Evolutionary conservation across 1,140 invertebrate genomes (phyloP).

Genomic region (Schlechtendalia chinensis): DNA sequence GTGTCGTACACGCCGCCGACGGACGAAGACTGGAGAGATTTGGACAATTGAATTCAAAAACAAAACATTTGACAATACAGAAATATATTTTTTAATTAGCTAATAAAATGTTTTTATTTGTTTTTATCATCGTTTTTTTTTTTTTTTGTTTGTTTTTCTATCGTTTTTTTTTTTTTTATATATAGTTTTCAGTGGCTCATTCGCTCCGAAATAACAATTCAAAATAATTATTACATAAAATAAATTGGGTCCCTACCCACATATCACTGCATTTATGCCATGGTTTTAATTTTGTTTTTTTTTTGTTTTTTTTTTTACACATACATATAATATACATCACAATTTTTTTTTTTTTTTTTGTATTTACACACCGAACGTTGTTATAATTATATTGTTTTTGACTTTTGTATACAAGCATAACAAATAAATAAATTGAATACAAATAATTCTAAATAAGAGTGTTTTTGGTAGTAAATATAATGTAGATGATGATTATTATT

Average conservation of each 20-base stretch:
- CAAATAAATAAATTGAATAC: slow-evolving; percentile 34
- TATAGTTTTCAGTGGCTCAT: slow-evolving; percentile 29
- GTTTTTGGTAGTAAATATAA: slow-evolving; percentile 45
- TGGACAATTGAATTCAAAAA: slow-evolving; percentile 26
- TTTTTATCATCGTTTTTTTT: slow-evolving; percentile 39
- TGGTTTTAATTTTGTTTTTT: slow-evolving; percentile 24
- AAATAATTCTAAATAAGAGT: slow-evolving; percentile 44
- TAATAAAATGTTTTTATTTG: slow-evolving; percentile 48
- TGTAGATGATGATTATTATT: neutral
- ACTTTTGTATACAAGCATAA: slow-evolving; percentile 31
- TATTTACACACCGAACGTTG: slow-evolving; percentile 33
- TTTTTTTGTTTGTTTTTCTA: slow-evolving; percentile 23
- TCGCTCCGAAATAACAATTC: slow-evolving; percentile 41
- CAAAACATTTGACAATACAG: slow-evolving; percentile 40
- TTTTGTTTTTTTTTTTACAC: slow-evolving; percentile 21
- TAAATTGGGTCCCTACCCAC: slow-evolving; percentile 49
- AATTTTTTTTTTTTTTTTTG: neutral
- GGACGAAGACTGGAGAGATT: slow-evolving; percentile 46
- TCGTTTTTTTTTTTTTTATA: slow-evolving; percentile 22
- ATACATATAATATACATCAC: slow-evolving; percentile 43
- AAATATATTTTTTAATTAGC: slow-evolving; percentile 50
- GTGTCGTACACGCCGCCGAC: slow-evolving; percentile 3
- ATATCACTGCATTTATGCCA: slow-evolving; percentile 47
- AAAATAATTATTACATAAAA: slow-evolving; percentile 48
- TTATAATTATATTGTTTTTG: slow-evolving; percentile 32